Evolutionary conservation across 2,113 vertebrate genomes (phyloP).

Genomic region (Lepus americanus): DNA sequence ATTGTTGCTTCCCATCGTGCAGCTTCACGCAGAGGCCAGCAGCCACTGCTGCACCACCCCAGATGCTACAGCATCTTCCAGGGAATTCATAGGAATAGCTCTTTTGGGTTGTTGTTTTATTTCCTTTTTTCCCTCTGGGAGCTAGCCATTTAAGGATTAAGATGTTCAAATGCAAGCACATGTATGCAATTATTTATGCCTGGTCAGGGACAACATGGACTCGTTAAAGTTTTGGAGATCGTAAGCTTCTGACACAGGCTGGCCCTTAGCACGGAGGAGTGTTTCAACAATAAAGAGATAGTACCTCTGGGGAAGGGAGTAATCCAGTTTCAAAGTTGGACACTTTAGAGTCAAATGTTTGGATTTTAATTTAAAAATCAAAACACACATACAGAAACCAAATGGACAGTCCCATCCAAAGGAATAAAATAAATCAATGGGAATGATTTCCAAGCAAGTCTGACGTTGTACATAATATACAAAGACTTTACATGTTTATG

Average conservation of each 20-base stretch:
- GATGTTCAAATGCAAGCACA: not conserved
- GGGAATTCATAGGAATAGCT: not conserved
- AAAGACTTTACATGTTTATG: not conserved
- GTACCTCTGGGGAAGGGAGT: not conserved
- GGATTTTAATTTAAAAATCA: not conserved
- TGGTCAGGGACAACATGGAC: not conserved
- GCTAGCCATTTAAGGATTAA: not conserved
- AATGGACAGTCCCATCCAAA: not conserved
- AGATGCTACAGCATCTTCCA: not conserved
- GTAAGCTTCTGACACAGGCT: not conserved
- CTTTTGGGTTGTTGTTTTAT: too few species aligned
- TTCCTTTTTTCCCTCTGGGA: not conserved
- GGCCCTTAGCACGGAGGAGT: not conserved
- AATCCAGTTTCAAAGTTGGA: not conserved
- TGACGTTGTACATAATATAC: not conserved
- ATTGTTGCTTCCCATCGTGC: not conserved
- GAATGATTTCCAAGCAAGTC: not conserved
- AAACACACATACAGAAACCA: not conserved
- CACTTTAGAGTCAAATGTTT: not conserved
- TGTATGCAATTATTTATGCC: not conserved
- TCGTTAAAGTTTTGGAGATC: not conserved
- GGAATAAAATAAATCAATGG: not conserved
- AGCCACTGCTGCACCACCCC: not conserved
- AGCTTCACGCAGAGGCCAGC: not conserved
- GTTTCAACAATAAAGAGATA: not conserved